Conservation (phyloP, 2,113 vertebrate species). For the Peromyscus californicus region DNA sequence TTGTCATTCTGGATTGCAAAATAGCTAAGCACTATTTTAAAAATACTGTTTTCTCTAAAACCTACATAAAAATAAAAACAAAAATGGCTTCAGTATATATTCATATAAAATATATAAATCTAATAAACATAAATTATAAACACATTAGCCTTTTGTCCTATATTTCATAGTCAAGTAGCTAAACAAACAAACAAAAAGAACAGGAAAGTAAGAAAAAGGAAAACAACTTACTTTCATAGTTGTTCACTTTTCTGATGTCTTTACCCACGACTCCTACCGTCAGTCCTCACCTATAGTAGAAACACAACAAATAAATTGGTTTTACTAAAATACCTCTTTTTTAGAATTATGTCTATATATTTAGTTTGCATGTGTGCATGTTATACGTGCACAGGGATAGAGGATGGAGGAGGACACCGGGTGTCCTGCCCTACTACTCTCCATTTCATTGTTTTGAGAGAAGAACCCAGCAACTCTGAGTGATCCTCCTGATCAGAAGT, state of each 20-base stretch:
- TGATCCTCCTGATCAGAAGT: background rate
- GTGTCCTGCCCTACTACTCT: background rate
- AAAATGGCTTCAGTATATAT: background rate
- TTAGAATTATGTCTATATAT: background rate
- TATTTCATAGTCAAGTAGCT: background rate
- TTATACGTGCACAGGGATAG: too few species aligned
- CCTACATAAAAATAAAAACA: background rate
- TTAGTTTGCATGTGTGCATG: background rate
- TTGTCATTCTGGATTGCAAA: background rate
- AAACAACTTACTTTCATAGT: background rate
- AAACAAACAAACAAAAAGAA: background rate
- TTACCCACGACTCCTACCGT: background rate
- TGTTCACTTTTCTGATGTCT: background rate
- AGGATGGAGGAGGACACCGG: background rate
- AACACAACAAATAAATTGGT: constrained; percentile 54
- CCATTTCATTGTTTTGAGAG: background rate
- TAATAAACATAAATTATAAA: background rate
- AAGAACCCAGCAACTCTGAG: background rate
- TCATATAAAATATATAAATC: background rate
- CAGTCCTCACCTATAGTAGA: constrained; percentile 48
- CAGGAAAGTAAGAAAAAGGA: background rate
- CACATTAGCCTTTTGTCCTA: background rate
- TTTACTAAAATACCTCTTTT: background rate
- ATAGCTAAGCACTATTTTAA: background rate
- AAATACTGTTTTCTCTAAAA: background rate